Conservation (phyloP, 2,113 vertebrate species). For the Oxyura jamaicensis region DNA sequence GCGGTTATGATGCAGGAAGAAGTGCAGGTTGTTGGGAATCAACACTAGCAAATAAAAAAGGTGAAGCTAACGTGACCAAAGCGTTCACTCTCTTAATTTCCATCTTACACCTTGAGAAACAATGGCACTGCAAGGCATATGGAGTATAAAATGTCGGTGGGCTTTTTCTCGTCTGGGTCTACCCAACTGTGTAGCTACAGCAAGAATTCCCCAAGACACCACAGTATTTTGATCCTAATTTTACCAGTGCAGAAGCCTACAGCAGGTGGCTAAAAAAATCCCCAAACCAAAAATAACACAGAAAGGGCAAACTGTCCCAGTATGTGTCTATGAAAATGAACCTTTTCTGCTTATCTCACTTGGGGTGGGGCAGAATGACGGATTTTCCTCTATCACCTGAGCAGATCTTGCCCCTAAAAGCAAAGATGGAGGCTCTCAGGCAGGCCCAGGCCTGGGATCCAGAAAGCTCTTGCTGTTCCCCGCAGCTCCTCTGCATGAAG, state of each 20-base stretch:
- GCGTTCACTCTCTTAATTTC: neutral
- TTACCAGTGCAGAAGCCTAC: neutral
- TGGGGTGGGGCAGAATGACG: too few species aligned
- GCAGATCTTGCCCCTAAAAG: neutral
- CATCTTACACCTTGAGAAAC: neutral
- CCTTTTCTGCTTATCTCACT: neutral
- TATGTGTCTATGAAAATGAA: neutral
- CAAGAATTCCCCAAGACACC: neutral
- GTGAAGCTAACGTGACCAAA: neutral
- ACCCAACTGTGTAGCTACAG: neutral
- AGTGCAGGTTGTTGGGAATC: neutral
- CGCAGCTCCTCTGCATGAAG: neutral
- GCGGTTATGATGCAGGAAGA: neutral
- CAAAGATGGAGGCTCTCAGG: neutral
- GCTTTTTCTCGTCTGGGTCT: neutral
- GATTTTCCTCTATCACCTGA: neutral
- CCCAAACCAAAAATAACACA: neutral
- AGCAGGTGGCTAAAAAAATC: neutral
- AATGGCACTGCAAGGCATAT: rapidly evolving
- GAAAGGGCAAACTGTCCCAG: neutral
- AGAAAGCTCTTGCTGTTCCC: neutral
- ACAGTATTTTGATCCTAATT: neutral
- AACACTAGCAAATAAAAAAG: neutral
- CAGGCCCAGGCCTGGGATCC: neutral
- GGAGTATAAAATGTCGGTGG: neutral